These are phyloP conservation scores for Oreortyx pictus DNA, from an alignment of 2,797 vertebrate genomes.

Conservation along the genomic window DNA sequence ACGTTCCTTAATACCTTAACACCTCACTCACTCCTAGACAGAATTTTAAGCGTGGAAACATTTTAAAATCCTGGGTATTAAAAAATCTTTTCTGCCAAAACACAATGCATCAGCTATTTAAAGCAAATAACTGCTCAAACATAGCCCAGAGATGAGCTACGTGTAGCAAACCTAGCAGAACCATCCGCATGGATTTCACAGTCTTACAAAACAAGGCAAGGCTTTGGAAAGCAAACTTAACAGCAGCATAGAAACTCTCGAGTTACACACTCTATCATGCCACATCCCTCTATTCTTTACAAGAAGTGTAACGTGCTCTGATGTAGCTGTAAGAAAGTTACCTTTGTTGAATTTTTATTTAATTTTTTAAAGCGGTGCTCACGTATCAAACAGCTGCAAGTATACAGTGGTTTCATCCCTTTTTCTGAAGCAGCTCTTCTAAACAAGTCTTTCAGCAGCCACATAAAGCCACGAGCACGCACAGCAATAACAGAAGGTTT, in stretches of 20 bases:
- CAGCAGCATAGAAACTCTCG: background rate
- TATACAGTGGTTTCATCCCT: accelerated
- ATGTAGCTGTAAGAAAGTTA: background rate
- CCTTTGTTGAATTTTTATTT: background rate
- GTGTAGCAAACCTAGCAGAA: background rate
- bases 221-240: background rate
- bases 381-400: background rate
- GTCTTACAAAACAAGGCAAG: accelerated
- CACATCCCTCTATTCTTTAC: background rate
- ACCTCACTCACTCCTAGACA: accelerated
- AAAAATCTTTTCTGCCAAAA: background rate
- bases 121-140: background rate
- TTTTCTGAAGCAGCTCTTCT: background rate
- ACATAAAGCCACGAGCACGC: accelerated
- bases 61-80: background rate
- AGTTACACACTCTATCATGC: background rate
- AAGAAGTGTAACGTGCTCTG: background rate
- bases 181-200: background rate
- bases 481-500: accelerated
- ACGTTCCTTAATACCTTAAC: accelerated
- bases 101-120: accelerated
- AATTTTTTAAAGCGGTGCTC: background rate
- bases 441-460: background rate
- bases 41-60: accelerated
- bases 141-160: background rate